Conservation (phyloP, 2,797 vertebrate species). For the Hipposideros larvatus region DNA sequence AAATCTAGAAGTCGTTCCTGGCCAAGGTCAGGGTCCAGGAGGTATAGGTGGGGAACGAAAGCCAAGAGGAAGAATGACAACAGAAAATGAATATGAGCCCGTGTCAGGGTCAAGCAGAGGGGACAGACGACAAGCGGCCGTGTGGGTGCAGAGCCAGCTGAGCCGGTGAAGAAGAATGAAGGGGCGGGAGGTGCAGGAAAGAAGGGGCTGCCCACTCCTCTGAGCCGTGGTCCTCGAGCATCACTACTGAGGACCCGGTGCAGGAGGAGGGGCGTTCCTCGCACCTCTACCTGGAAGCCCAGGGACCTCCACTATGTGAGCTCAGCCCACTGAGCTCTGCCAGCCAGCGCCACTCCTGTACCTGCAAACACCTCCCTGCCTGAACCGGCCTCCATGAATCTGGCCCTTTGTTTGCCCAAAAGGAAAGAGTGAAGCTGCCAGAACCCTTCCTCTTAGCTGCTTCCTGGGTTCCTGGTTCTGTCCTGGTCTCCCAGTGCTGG, state of each 20-base stretch:
- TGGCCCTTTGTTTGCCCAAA: background rate
- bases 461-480: background rate
- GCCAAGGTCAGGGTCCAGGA: background rate
- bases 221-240: background rate
- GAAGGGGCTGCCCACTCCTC: rapidly evolving
- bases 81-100: background rate
- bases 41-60: background rate
- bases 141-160: rapidly evolving
- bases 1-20: background rate
- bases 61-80: background rate
- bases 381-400: background rate
- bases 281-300: rapidly evolving
- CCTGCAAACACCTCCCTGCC: background rate
- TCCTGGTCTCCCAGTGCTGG: background rate
- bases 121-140: rapidly evolving
- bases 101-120: background rate
- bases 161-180: background rate
- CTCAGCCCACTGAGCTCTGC: background rate
- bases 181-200: background rate
- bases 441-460: background rate
- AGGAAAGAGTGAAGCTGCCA: background rate
- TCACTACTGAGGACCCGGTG: rapidly evolving
- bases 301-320: no score
- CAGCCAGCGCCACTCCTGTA: background rate
- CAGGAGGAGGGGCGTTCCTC: background rate